Conservation (phyloP, 2,797 vertebrate species). For the Bothrops alternatus region DNA sequence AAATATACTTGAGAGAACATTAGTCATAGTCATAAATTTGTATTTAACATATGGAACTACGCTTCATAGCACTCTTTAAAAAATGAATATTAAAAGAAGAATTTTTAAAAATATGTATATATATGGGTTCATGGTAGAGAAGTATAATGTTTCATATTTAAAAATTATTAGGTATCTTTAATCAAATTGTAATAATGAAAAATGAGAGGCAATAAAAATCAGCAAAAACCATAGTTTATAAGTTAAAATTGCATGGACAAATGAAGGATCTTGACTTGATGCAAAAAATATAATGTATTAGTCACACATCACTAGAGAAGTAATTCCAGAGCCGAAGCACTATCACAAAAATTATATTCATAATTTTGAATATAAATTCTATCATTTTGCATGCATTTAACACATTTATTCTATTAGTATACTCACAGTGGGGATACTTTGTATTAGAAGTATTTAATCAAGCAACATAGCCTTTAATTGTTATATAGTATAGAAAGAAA, state of each 20-base stretch:
- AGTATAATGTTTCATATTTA: slow-evolving; percentile 33
- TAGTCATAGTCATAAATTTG: not conserved
- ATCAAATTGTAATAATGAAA: not conserved
- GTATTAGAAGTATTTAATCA: not conserved
- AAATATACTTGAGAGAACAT: not conserved
- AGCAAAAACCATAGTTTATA: not conserved
- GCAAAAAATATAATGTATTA: not conserved
- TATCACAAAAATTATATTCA: not conserved
- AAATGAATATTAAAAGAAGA: not conserved
- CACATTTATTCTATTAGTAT: not conserved
- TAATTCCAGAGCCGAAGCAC: not conserved
- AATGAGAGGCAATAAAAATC: not conserved
- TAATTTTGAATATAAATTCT: not conserved
- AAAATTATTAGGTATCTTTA: not conserved
- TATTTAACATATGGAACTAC: not conserved
- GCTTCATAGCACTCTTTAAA: not conserved
- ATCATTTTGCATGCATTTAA: not conserved
- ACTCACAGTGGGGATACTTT: not conserved
- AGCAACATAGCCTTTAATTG: not conserved
- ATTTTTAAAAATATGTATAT: not conserved
- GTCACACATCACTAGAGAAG: not conserved
- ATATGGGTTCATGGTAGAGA: not conserved
- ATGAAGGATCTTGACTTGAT: not conserved
- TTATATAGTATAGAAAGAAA: not conserved
- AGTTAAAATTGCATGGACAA: not conserved